Conservation (phyloP, 2,888 invertebrate species). For the Hypselothyrea guttata region DNA sequence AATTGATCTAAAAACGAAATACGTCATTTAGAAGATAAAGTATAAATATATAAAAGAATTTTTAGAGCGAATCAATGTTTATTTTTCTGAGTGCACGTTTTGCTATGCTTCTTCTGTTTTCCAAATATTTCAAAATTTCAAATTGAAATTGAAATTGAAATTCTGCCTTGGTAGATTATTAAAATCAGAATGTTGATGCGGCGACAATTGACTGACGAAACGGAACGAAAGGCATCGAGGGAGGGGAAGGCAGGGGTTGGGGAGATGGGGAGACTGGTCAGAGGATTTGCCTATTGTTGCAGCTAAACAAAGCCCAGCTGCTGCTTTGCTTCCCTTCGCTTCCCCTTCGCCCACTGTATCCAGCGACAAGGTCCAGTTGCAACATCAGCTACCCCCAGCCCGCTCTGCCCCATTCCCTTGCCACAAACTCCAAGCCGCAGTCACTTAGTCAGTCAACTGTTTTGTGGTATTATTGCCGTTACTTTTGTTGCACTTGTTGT, state of each 20-base stretch:
- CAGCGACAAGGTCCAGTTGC: not conserved
- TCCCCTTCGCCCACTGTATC: not conserved
- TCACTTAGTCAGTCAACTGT: conserved; percentile 67
- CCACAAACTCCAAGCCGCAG: conserved; percentile 24
- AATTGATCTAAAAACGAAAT: too few species aligned
- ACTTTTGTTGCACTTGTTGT: conserved; percentile 52
- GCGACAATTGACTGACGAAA: conserved; percentile 16
- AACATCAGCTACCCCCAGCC: not conserved
- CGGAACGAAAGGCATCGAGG: not conserved
- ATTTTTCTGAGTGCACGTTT: not conserved
- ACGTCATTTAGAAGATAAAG: too few species aligned
- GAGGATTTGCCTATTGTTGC: conserved; percentile 29
- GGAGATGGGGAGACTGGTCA: not conserved
- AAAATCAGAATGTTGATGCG: conserved; percentile 33
- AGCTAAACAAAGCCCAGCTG: conserved; percentile 19
- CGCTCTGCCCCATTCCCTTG: not conserved
- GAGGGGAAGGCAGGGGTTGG: not conserved
- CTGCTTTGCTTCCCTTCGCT: too few species aligned
- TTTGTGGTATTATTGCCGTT: conserved; percentile 51
- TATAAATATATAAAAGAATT: too few species aligned
- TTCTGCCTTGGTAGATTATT: conserved; percentile 27
- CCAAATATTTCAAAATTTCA: conserved; percentile 4
- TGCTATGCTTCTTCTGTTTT: too few species aligned
- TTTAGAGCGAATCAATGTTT: too few species aligned
- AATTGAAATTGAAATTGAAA: conserved; percentile 21